Conservation (phyloP, 2,113 vertebrate genomes). For the Azemiops feae region DNA sequence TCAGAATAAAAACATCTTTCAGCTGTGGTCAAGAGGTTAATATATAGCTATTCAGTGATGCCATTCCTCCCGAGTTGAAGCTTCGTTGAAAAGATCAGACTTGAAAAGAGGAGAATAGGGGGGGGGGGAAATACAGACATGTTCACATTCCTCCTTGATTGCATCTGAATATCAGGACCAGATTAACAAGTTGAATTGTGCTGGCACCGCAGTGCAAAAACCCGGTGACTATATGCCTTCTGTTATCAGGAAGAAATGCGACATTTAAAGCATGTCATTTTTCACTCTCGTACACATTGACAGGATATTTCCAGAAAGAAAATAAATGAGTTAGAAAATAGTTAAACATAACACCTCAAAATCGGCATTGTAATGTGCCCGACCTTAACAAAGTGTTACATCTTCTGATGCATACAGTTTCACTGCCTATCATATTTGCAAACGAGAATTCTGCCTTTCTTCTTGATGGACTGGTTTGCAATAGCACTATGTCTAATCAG, state of each 20-base stretch:
- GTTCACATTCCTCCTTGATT: conserved; percentile 11
- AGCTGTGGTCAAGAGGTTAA: background rate
- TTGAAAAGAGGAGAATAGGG: background rate
- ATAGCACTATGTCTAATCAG: background rate
- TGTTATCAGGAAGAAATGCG: conserved; percentile 43
- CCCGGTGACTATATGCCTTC: conserved; percentile 32
- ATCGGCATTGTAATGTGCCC: conserved; percentile 37
- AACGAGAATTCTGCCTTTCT: background rate
- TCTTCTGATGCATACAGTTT: background rate
- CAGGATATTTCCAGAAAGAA: conserved; percentile 43
- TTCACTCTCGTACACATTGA: conserved; percentile 47
- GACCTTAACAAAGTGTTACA: conserved; percentile 38
- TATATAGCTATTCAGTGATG: background rate
- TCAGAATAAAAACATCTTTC: background rate
- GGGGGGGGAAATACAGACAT: background rate
- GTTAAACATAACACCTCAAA: conserved; percentile 44
- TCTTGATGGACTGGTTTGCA: background rate
- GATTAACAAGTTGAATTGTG: conserved; percentile 19
- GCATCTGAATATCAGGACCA: conserved; percentile 27
- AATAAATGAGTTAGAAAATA: conserved; percentile 52
- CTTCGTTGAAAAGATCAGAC: conserved; percentile 46
- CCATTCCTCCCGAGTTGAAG: conserved; percentile 7
- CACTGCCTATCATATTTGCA: background rate
- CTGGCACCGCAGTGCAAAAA: background rate
- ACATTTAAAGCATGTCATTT: conserved; percentile 57